Percentiles rank a stretch among this genome's conserved stretches.
Evolutionary conservation across 2,888 invertebrate species (phyloP).

Genomic region (Papilio protenor): DNA sequence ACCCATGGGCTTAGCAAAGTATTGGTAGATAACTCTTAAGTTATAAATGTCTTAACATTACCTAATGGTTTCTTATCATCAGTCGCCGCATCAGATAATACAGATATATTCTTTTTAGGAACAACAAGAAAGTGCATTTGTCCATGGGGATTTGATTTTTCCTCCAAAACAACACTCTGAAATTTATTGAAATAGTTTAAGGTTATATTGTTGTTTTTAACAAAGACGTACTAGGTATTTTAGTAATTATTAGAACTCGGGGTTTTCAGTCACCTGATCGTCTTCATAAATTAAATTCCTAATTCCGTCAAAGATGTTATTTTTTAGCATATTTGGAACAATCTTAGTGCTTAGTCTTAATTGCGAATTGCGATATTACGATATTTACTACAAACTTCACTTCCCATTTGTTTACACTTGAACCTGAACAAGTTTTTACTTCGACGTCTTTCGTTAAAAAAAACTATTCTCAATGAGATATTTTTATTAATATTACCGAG

Average conservation of each 20-base stretch:
- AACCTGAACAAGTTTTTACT: neutral
- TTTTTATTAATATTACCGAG: neutral
- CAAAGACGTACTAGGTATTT: neutral
- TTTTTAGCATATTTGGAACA: neutral
- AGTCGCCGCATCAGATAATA: constrained; percentile 88
- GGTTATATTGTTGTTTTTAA: neutral
- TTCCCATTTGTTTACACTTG: neutral
- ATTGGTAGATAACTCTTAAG: neutral
- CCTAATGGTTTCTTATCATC: constrained; percentile 87
- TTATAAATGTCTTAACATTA: constrained; percentile 47
- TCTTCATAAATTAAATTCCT: constrained; percentile 45
- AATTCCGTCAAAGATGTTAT: constrained; percentile 30
- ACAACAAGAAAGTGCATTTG: constrained; percentile 96
- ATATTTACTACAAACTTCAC: neutral
- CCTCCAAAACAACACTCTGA: constrained; percentile 96
- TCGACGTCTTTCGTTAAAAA: neutral
- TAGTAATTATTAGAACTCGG: neutral
- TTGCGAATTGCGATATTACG: too few species aligned
- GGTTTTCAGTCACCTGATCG: constrained; percentile 37
- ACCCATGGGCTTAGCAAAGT: neutral
- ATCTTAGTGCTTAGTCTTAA: neutral
- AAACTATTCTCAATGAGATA: neutral
- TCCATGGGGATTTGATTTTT: constrained; percentile 92
- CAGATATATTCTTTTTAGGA: constrained; percentile 91
- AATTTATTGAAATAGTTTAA: constrained; percentile 52